Conservation (phyloP, 1,140 invertebrate species). For the Trichomalopsis sarcophagae region DNA sequence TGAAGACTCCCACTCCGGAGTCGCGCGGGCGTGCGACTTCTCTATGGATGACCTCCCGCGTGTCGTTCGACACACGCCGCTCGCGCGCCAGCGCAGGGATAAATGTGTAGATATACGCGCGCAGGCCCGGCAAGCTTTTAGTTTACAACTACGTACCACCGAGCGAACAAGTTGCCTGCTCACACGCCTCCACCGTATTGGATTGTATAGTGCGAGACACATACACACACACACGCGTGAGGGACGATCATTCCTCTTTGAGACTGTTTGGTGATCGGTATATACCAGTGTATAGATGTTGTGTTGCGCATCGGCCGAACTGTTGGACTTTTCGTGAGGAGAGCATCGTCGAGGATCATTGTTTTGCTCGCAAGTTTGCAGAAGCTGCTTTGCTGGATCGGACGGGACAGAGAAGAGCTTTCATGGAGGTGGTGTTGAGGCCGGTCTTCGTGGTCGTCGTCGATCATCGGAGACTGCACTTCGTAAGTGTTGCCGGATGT, state of each 20-base stretch:
- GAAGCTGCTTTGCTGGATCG: not conserved
- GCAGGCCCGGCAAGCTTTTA: conserved; percentile 62
- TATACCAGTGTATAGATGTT: not conserved
- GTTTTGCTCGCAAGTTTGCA: not conserved
- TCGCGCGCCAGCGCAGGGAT: conserved; percentile 65
- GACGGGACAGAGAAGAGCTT: conserved; percentile 1
- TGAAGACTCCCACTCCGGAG: conserved; percentile 45
- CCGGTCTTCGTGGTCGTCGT: conserved; percentile 58
- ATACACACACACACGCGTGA: too few relatives aligned
- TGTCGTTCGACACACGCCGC: conserved; percentile 64
- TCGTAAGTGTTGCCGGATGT: conserved; percentile 58
- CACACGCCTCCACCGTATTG: not conserved
- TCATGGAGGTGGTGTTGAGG: conserved; percentile 63
- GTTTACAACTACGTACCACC: conserved; percentile 53
- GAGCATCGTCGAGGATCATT: not conserved
- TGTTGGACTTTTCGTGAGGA: not conserved
- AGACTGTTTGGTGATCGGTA: not conserved
- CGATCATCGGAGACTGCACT: conserved; percentile 52
- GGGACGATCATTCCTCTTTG: not conserved
- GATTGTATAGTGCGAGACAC: not conserved
- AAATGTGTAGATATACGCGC: conserved; percentile 63
- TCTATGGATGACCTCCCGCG: conserved; percentile 67
- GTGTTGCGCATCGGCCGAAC: not conserved
- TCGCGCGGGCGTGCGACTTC: conserved; percentile 55
- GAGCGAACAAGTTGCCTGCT: conserved; percentile 30